Conservation (phyloP, 2,113 vertebrate genomes). For the Ranitomeya variabilis region DNA sequence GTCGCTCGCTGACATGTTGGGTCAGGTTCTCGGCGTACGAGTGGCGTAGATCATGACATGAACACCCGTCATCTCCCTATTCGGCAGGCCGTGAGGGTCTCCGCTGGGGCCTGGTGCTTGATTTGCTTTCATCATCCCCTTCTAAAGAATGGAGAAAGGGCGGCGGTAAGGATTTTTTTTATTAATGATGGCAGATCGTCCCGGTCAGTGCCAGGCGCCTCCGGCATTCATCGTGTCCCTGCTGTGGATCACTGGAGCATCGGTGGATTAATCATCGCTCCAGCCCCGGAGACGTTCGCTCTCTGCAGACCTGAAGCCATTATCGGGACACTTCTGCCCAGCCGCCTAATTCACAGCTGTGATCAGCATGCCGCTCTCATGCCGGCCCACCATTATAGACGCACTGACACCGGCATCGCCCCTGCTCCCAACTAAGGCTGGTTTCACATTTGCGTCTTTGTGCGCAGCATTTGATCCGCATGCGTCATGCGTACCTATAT, state of each 20-base stretch:
- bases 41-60: neutral
- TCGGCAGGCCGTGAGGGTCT: neutral
- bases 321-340: slow-evolving; percentile 38
- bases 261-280: slow-evolving; percentile 38
- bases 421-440: neutral
- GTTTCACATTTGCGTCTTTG: too few species aligned
- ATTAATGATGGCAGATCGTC: neutral
- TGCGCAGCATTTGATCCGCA: too few species aligned
- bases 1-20: neutral
- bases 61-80: neutral
- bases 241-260: slow-evolving; percentile 42
- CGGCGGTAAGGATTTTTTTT: neutral
- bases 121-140: slow-evolving; percentile 37
- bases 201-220: neutral
- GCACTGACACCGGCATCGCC: slow-evolving; percentile 7
- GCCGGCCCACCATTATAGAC: slow-evolving; percentile 15
- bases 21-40: neutral
- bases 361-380: slow-evolving; percentile 48
- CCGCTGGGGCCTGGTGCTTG: neutral
- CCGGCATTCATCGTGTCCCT: slow-evolving; percentile 16
- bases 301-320: slow-evolving; percentile 44
- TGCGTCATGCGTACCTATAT: too few species aligned
- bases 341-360: slow-evolving; percentile 44
- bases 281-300: slow-evolving; percentile 45
- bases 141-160: neutral